Evolutionary conservation across 2,888 invertebrate genomes (phyloP), one percentile per base, ranked within the genome.

Genomic region (Sisyra terminalis): DNA sequence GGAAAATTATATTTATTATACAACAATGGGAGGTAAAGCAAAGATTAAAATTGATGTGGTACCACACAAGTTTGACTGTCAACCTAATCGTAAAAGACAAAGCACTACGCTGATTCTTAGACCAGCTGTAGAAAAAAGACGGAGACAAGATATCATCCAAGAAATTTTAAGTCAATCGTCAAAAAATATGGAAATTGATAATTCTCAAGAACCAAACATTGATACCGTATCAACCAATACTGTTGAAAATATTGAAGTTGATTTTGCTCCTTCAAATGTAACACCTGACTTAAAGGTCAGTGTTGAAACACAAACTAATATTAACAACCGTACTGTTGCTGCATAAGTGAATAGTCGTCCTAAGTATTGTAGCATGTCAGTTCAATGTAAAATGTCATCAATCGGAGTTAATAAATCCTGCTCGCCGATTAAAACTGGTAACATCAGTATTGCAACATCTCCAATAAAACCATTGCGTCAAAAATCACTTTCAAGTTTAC

Each of bases 11-110:
- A 39, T 16, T 38, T 39, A 43, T 43, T 39, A 37, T 43, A 43
- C 30, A 13, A 39, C 39, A 14, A 30, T 39, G 43, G 39, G 43
- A 39, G 43, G 39, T 34, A 31, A 16, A 34, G 31, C 43, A 39
- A 43, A 16, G 30, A 43, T 39, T 29, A 39, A 43, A 39, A 10
- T 11, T 31, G 38, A 16, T 38, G 44, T 38, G 10, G 36, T 42
- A 37, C 42, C 42, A 34, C 44, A 42, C 24, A 44, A 44, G 38
- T 44, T 45, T 39, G 31, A 30, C n/a, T 45, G 39, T 38, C 42
- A 45, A 29, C 42, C 45, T 35, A 30, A 32, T n/a, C 40, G 42
- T 37, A 14, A 32, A 38, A 2, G 32, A 7, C 35, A 18, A 9
- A 24, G 32, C 10, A 36, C 30, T 13, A 29, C 41, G 38, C 17